Evolutionary conservation across 1,140 invertebrate genomes (phyloP).

Genomic region (Drosophila miranda): DNA sequence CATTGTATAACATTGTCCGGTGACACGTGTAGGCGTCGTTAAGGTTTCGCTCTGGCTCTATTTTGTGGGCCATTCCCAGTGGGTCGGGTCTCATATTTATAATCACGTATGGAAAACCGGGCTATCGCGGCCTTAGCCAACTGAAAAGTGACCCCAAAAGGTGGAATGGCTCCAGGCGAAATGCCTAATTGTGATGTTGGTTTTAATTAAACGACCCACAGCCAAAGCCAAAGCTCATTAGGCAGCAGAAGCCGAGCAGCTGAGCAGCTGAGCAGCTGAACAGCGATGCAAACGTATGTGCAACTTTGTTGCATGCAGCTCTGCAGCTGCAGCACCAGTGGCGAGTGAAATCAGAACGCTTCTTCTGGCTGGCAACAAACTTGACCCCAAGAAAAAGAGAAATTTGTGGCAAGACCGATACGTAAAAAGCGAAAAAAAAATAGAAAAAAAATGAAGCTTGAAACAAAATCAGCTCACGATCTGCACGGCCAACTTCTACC

Average conservation of each 20-base stretch:
- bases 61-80: conserved; percentile 33
- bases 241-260: conserved; percentile 29
- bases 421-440: conserved; percentile 41
- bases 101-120: conserved; percentile 46
- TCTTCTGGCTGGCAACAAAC: conserved; percentile 65
- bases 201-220: conserved; percentile 50
- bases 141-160: conserved; percentile 47
- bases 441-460: conserved; percentile 50
- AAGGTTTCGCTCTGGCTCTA: conserved; percentile 1
- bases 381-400: conserved; percentile 80
- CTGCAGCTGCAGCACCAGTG: conserved; percentile 10
- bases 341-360: conserved; percentile 74
- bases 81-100: conserved; percentile 47
- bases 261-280: conserved; percentile 10
- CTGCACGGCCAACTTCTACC: conserved; percentile 6
- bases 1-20: conserved; percentile 50
- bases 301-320: conserved; percentile 42
- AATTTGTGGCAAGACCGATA: conserved; percentile 61
- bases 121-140: conserved; percentile 2
- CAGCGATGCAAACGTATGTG: conserved; percentile 3
- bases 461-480: conserved; percentile 76
- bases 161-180: conserved; percentile 31
- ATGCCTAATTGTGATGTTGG: conserved; percentile 54
- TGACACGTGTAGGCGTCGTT: conserved; percentile 68
- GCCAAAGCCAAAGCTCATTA: conserved; percentile 33